Base-by-base conservation (phyloP, 2,888 invertebrate species). In the Agriotes lineatus region DNA sequence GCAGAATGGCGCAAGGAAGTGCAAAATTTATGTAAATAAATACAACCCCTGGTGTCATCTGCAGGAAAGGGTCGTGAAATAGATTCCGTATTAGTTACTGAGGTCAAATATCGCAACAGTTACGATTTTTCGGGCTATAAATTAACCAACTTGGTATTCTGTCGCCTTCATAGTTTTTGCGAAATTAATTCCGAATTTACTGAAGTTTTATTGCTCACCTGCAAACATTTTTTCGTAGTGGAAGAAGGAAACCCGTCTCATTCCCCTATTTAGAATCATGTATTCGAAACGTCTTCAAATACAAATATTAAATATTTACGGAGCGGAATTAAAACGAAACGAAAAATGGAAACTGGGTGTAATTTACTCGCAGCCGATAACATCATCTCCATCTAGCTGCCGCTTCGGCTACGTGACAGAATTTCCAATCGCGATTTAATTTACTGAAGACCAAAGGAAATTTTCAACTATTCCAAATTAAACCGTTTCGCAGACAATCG, bases 401-500 rank as follows among this genome's bases (percentile, higher is more conserved):
- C 22, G 12, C 19, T 48, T 48, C 48, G 25, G 48, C 22, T 12
- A 22, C 48, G 48, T 48, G 48, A 48, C 48, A 22, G 48, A 48
- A 48, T 48, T 48, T 48, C 48, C 48, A 25, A 48, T 48, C n/a
- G 12, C 48, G 48, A 48, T 48, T 48, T 48, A 48, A 48, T 48
- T 48, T 48, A 48, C 22, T 48, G 22, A 48, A 48, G 48, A 48
- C 48, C 48, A 48, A 48, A 48, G 48, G 48, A 48, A 48, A 48
- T 48, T 22, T 48, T 48, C 48, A 48, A 22, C 48, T 48, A 48
- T 48, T 48, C 12, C 12, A 48, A 48, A 48, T 48, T 48, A 48
- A 48, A 48, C 48, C 48, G 22, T 48, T 48, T 48, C 48, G 25
- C 48, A 48, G 48, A 48, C 48, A 48, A 48, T 48, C 48, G 48